Evolutionary conservation across 2,888 invertebrate species (phyloP).

Genomic region (Melieria crassipennis): DNA sequence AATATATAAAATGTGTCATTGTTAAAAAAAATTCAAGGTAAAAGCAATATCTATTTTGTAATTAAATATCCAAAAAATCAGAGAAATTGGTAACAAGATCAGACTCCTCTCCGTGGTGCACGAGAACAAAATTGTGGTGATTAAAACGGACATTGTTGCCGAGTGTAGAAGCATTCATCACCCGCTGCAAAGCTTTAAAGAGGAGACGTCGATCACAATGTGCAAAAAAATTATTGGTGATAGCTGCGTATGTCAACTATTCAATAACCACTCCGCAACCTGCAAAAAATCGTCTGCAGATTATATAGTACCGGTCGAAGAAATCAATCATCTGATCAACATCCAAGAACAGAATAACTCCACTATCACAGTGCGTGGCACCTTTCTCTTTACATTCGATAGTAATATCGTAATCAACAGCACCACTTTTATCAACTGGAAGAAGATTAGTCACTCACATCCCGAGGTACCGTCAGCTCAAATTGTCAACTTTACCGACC

Average conservation of each 20-base stretch:
- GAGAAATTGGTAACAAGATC: conserved; percentile 10
- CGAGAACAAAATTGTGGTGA: not conserved
- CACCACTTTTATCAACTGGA: conserved; percentile 19
- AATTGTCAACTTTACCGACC: conserved; percentile 14
- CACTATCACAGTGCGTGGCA: conserved; percentile 12
- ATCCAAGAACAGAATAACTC: conserved; percentile 7
- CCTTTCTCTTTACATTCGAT: conserved; percentile 8
- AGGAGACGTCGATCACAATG: not conserved
- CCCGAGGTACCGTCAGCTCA: not conserved
- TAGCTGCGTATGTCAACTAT: conserved; percentile 6
- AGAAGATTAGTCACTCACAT: conserved; percentile 9
- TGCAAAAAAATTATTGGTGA: not conserved
- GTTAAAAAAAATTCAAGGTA: conserved; percentile 24
- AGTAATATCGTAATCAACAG: not conserved
- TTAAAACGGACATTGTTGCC: conserved; percentile 4
- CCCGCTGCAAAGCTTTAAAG: too few relatives aligned
- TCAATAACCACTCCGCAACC: conserved; percentile 21
- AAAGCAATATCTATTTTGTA: conserved; percentile 14
- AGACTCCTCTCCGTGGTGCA: conserved; percentile 5
- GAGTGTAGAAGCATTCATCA: conserved; percentile 10
- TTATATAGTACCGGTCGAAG: conserved; percentile 16
- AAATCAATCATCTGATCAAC: conserved; percentile 11
- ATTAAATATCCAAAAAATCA: conserved; percentile 21
- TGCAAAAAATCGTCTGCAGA: conserved; percentile 26
- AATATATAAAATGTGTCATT: conserved; percentile 23